These are phyloP conservation scores for Cichladusa arquata DNA, from an alignment of 2,113 vertebrate genomes.

Conservation along the genomic window DNA sequence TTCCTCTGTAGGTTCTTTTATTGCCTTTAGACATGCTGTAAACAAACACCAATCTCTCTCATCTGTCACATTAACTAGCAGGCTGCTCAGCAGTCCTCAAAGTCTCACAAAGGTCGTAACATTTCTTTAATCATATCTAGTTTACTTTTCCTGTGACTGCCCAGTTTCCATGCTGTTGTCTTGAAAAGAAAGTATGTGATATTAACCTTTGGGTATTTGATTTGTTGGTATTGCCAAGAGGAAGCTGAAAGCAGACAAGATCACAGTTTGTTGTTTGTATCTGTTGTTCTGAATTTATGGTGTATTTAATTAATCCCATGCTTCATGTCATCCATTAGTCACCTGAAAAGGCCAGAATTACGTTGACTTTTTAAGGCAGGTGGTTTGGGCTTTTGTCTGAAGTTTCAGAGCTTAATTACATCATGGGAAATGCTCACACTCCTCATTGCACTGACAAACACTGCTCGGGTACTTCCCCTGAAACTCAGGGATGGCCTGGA, in stretches of 20 bases:
- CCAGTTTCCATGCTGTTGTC: not conserved
- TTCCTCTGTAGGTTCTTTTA: slow-evolving; percentile 14
- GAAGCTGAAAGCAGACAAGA: not conserved
- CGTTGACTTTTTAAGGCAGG: not conserved
- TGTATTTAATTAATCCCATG: slow-evolving; percentile 11
- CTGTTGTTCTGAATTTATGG: slow-evolving; percentile 24
- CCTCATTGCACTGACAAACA: not conserved
- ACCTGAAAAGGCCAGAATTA: not conserved
- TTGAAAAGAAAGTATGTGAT: not conserved
- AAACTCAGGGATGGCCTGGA: not conserved
- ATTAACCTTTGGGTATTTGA: slow-evolving; percentile 4
- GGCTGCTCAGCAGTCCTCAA: not conserved
- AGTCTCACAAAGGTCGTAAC: slow-evolving; percentile 32
- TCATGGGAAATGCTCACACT: not conserved
- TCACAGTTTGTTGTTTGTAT: not conserved
- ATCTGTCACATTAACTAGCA: not conserved
- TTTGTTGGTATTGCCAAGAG: not conserved
- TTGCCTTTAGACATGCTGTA: slow-evolving; percentile 35
- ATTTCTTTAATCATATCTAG: slow-evolving; percentile 45
- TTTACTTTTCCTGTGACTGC: slow-evolving; percentile 26
- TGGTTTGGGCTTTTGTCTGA: not conserved
- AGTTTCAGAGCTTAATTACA: not conserved
- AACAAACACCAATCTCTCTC: slow-evolving; percentile 34
- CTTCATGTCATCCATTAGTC: not conserved
- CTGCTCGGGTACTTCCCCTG: not conserved